Evolutionary conservation across 2,888 invertebrate species (phyloP).

Genomic region (Crocallis elinguaria): DNA sequence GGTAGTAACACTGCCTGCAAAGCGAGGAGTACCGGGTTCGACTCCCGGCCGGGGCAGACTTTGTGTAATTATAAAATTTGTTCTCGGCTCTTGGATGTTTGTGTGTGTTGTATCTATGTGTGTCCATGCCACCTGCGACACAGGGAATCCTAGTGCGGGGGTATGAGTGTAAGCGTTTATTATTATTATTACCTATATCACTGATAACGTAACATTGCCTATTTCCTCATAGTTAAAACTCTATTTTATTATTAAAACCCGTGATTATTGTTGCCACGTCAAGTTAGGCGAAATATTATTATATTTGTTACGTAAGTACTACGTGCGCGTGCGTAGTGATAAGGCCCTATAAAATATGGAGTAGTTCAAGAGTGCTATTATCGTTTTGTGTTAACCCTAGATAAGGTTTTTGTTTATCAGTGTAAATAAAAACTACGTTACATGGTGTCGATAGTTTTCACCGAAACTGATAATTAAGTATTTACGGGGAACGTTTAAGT

Average conservation of each 20-base stretch:
- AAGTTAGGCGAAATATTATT: background rate
- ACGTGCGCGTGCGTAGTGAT: slow-evolving; percentile 2
- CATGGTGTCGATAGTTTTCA: background rate
- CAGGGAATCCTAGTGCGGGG: no score
- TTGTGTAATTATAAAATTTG: no score
- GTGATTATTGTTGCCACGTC: slow-evolving; percentile 6
- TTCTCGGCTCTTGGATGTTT: no score
- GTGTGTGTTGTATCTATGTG: no score
- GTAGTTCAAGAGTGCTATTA: slow-evolving; percentile 12
- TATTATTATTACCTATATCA: no score
- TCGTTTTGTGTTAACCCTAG: slow-evolving; percentile 7
- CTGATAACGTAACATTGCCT: no score
- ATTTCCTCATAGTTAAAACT: background rate
- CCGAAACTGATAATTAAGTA: background rate
- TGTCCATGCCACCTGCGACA: no score
- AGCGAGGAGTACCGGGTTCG: no score
- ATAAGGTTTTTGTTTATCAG: slow-evolving; percentile 15
- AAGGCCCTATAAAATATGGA: slow-evolving; percentile 7
- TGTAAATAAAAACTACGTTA: no score
- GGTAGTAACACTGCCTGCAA: no score
- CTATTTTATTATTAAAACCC: background rate
- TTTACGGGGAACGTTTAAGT: background rate
- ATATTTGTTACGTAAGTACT: slow-evolving; percentile 3
- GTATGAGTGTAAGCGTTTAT: no score
- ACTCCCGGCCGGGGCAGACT: no score